These are phyloP conservation scores for Anthoscopus minutus DNA, from an alignment of 2,113 vertebrate species.

Conservation along the genomic window DNA sequence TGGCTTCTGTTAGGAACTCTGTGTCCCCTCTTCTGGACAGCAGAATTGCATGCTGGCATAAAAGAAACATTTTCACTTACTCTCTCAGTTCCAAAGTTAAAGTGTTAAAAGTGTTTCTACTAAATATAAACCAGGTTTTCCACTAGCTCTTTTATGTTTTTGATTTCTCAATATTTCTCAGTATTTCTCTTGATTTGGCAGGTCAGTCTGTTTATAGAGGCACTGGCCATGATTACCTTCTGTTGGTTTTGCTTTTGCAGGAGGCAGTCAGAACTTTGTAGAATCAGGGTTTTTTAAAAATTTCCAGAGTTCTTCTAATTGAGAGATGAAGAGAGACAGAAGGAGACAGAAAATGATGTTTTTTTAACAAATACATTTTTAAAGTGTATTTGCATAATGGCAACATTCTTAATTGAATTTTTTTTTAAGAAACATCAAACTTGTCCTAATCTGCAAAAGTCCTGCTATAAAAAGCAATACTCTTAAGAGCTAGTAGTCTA, in stretches of 20 bases:
- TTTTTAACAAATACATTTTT: background rate
- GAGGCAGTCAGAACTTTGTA: background rate
- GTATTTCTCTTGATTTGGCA: conserved; percentile 45
- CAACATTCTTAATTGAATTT: background rate
- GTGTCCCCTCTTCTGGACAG: background rate
- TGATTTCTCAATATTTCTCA: conserved; percentile 20
- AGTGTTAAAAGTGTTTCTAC: conserved; percentile 14
- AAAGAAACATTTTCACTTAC: background rate
- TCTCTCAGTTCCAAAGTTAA: background rate
- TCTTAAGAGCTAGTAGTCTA: background rate
- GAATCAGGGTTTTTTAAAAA: background rate
- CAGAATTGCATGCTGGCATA: background rate
- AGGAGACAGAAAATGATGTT: background rate
- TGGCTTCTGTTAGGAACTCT: background rate
- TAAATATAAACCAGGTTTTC: conserved; percentile 29
- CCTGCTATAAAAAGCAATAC: background rate
- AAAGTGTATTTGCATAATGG: background rate
- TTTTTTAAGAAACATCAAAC: background rate
- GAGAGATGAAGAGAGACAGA: background rate
- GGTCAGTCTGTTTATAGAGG: background rate
- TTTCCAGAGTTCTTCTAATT: background rate
- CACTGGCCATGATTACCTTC: background rate
- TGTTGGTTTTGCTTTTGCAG: background rate
- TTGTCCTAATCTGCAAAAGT: background rate
- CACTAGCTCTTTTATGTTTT: conserved; percentile 7